phyloP scores from a whole-genome alignment of 2,888 invertebrate genomes.

The Hedychridium roseum region DNA sequence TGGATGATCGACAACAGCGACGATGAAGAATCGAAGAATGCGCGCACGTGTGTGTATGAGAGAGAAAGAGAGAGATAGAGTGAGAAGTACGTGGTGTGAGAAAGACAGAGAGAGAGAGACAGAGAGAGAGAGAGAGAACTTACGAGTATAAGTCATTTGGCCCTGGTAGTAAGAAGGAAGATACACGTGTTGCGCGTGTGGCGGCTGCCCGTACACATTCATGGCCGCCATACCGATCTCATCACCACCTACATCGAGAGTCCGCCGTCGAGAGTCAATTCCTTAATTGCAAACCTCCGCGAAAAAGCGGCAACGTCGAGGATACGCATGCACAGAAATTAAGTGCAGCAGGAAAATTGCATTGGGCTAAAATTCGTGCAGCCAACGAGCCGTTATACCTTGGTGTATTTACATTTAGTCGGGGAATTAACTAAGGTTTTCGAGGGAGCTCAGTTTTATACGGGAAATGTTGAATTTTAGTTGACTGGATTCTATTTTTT shows the following conservation, averaged over 20 bases:
- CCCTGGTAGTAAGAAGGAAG: conserved; percentile 85
- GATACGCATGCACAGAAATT: too few species aligned
- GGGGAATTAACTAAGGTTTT: too few species aligned
- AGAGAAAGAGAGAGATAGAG: conserved; percentile 29
- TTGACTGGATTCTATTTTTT: too few species aligned
- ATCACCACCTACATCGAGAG: conserved; percentile 62
- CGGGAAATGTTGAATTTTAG: too few species aligned
- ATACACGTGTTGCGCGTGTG: conserved; percentile 81
- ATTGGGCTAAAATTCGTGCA: too few species aligned
- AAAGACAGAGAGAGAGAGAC: conserved; percentile 34
- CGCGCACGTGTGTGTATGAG: conserved; percentile 36
- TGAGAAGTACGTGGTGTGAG: too few species aligned
- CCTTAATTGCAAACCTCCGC: too few species aligned
- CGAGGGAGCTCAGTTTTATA: too few species aligned
- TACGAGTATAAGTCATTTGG: conserved; percentile 80
- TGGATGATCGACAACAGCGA: conserved; percentile 21
- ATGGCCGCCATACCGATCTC: conserved; percentile 66
- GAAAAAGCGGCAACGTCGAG: too few species aligned
- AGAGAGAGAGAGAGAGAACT: conserved; percentile 65
- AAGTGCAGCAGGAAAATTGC: too few species aligned
- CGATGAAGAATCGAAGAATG: conserved; percentile 25
- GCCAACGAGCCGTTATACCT: too few species aligned
- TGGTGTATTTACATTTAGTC: too few species aligned
- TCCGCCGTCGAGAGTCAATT: conserved; percentile 48
- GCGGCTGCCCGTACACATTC: conserved; percentile 75